A percentile compares a stretch with the other conserved stretches of the same genome.
phyloP scores from a whole-genome alignment of 2,888 invertebrate genomes.

The Ormia ochracea region DNA sequence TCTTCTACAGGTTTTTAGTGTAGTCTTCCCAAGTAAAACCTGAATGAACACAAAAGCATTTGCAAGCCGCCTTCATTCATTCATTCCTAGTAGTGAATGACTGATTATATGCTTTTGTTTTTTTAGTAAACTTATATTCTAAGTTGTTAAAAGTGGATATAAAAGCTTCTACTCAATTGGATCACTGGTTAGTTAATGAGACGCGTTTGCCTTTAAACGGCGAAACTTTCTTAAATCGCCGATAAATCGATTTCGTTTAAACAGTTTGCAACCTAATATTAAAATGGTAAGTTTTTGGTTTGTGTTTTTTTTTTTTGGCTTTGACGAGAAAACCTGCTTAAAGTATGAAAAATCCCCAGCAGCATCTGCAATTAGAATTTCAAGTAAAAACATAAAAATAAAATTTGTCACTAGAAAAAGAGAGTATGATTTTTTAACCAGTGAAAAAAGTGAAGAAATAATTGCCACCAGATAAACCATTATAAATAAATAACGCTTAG shows the following conservation, averaged over 20 bases:
- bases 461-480: background rate
- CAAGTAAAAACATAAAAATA: background rate
- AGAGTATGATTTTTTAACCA: background rate
- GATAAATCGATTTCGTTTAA: slow-evolving; percentile 20
- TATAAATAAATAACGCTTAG: background rate
- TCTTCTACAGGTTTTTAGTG: slow-evolving; percentile 22
- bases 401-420: background rate
- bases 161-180: slow-evolving; percentile 53
- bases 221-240: background rate
- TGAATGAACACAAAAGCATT: slow-evolving; percentile 46
- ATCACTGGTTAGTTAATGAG: slow-evolving; percentile 52
- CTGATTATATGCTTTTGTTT: slow-evolving; percentile 3
- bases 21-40: slow-evolving; percentile 47
- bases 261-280: slow-evolving; percentile 4
- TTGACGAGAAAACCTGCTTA: too few relatives aligned
- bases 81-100: background rate
- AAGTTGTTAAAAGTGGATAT: slow-evolving; percentile 43
- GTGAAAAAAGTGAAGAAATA: slow-evolving; percentile 11
- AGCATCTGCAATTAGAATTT: background rate
- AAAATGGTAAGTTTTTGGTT: slow-evolving; percentile 55
- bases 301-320: too few relatives aligned
- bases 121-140: slow-evolving; percentile 40
- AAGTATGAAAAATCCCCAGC: background rate
- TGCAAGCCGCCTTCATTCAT: slow-evolving; percentile 54
- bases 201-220: slow-evolving; percentile 43